Evolutionary conservation across 1,140 invertebrate species (phyloP), one percentile per base, ranked within the genome.

Genomic region (Leptinotarsa defecta): DNA sequence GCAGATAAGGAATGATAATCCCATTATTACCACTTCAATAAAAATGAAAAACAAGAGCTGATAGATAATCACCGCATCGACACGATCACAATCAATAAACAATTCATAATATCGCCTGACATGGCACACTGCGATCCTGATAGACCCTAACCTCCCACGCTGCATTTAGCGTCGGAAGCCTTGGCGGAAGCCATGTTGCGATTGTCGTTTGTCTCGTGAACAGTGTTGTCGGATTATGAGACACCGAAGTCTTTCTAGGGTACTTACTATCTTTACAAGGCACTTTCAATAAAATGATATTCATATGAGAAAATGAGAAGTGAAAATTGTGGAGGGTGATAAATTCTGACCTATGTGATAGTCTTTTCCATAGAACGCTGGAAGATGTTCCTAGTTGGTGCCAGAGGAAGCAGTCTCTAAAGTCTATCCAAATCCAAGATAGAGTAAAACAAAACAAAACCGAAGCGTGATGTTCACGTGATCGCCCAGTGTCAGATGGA

Each of bases 111-210:
- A 67, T 67, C 20, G 52, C 52, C 17, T n/a, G 64, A 67, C 20
- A 24, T 67, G 64, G 20, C 20, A 67, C 27, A 67, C 64, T 67
- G 20, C 19, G 64, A 24, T 15, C 64, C 15, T 67, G 22, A 34
- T 19, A n/a, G 22, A 22, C 61, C n/a, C 22, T 15, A 67, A 24
- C 64, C 64, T 67, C 64, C 20, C 20, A 20, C 20, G 15, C 22
- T 13, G 27, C 64, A 67, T 22, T 67, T 67, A 24, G 43, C 24
- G 43, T 68, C 24, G 67, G 43, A 68, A 43, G 34, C 34, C 67
- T 27, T 68, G 34, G 67, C 43, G 67, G 67, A 68, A 68, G 67
- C 67, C 67, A 68, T 68, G 67, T 68, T 68, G 67, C n/a, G 67
- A 68, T 27, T 43, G 67, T 43, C 24, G 34, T 68, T 68, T 48